A percentile compares a stretch with the other conserved stretches of the same genome.
Evolutionary conservation across 2,888 invertebrate species (phyloP).

Genomic region (Eugnorisma glareosa): DNA sequence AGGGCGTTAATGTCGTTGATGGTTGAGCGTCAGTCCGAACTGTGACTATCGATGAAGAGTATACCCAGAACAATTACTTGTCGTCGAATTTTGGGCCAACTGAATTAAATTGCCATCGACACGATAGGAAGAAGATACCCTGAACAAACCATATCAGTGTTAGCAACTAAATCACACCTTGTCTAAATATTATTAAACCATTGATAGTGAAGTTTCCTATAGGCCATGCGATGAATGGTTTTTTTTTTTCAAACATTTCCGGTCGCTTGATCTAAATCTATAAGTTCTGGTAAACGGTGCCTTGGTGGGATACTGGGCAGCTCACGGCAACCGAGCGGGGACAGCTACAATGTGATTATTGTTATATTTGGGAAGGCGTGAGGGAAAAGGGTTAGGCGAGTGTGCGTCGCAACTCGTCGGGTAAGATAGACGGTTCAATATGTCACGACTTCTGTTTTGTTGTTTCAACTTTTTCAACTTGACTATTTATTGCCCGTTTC

Average conservation of each 20-base stretch:
- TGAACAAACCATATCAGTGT: too few relatives aligned
- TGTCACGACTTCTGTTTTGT: background rate
- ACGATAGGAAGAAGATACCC: background rate
- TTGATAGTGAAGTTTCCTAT: background rate
- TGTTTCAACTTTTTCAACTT: background rate
- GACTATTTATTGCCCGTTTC: background rate
- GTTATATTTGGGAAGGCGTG: background rate
- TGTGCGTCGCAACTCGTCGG: too few relatives aligned
- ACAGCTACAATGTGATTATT: constrained; percentile 55
- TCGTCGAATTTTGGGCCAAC: background rate
- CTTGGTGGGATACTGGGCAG: background rate
- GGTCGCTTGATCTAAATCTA: background rate
- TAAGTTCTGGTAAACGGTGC: background rate
- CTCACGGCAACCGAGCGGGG: constrained; percentile 24
- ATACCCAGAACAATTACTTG: background rate
- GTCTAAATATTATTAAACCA: background rate
- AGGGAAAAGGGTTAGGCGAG: background rate
- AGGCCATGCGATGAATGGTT: background rate
- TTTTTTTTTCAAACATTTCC: background rate
- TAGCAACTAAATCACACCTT: background rate
- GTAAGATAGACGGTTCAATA: background rate
- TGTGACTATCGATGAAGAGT: background rate
- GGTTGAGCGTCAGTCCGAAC: background rate
- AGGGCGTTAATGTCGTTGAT: background rate
- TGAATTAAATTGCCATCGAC: background rate